phyloP scores from a whole-genome alignment of 2,797 vertebrate genomes.

The Leptoclinus maculatus region DNA sequence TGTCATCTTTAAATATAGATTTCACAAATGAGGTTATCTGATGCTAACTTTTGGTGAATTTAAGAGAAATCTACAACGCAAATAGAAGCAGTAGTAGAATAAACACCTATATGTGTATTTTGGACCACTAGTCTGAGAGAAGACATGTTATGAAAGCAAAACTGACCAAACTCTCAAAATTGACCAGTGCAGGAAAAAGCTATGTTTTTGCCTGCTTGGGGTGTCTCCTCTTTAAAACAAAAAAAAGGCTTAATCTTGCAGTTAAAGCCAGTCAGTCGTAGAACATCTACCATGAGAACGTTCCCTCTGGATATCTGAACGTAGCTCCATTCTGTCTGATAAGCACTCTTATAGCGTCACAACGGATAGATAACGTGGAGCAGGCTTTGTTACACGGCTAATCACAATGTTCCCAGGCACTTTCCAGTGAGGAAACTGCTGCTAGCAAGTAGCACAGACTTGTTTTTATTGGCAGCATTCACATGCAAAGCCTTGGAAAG shows the following conservation, averaged over 20 bases:
- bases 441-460: not conserved
- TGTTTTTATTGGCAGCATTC: not conserved
- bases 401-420: conserved; percentile 2
- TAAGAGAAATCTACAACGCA: not conserved
- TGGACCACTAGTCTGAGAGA: not conserved
- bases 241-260: not conserved
- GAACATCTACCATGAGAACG: not conserved
- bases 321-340: not conserved
- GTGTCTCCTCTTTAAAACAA: not conserved
- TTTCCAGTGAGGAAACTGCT: not conserved
- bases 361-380: not conserved
- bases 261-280: not conserved
- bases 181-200: not conserved
- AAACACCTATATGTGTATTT: not conserved
- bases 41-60: not conserved
- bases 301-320: not conserved
- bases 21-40: not conserved
- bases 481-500: not conserved
- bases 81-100: not conserved
- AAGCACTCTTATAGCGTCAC: not conserved
- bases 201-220: not conserved
- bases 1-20: not conserved
- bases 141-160: not conserved
- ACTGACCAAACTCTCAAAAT: not conserved
- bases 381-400: conserved; percentile 1